A percentile compares a stretch with the other conserved stretches of the same genome.
phyloP scores from a whole-genome alignment of 2,797 vertebrate genomes.

The Falco peregrinus region DNA sequence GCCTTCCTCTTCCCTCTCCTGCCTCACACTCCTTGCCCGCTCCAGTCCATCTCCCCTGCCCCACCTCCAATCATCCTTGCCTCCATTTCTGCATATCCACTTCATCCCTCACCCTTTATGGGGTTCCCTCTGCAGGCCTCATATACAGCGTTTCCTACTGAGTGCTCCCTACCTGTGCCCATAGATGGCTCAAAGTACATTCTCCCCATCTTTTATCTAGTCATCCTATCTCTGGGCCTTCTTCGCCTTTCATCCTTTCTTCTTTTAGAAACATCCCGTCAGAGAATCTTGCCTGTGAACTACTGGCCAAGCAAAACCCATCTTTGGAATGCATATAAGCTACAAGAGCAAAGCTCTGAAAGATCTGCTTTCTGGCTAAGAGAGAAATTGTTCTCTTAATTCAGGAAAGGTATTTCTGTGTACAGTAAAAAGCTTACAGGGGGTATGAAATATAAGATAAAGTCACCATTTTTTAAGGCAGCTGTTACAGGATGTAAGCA shows the following conservation, averaged over 20 bases:
- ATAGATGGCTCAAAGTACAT: not conserved
- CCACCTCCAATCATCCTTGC: not conserved
- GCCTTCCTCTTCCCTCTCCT: not conserved
- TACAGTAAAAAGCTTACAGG: not conserved
- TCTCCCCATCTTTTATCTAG: not conserved
- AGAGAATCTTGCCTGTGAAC: not conserved
- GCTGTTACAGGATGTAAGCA: not conserved
- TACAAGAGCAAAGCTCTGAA: not conserved
- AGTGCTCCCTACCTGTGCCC: not conserved
- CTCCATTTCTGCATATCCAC: not conserved
- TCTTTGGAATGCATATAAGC: not conserved
- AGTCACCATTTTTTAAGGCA: not conserved
- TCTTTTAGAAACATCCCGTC: not conserved
- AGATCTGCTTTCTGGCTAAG: not conserved
- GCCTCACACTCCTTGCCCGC: not conserved
- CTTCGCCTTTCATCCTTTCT: not conserved
- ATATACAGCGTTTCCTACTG: not conserved
- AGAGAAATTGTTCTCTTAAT: not conserved
- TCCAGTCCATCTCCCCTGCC: not conserved
- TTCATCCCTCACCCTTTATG: not conserved
- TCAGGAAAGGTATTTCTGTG: not conserved
- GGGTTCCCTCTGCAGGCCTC: not conserved
- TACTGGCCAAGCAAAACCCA: not conserved
- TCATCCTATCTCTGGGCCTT: not conserved
- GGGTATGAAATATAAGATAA: not conserved